Conservation (phyloP, 1,140 invertebrate species). For the Cydia pomonella region DNA sequence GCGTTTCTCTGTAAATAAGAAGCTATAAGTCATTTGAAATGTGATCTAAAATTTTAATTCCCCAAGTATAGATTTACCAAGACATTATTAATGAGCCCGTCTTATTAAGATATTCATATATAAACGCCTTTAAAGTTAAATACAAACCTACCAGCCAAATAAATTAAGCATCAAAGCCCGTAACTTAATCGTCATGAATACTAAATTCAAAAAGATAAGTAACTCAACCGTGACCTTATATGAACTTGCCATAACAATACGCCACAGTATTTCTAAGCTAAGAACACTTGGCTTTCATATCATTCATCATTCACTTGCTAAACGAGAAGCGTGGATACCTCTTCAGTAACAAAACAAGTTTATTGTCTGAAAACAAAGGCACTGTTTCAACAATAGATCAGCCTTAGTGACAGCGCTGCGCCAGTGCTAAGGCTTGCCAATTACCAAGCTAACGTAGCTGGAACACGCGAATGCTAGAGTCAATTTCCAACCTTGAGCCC, state of each 20-base stretch:
- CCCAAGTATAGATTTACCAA: conserved; percentile 11
- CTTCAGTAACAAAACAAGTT: conserved; percentile 69
- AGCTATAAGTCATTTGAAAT: conserved; percentile 23
- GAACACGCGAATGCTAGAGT: conserved; percentile 64
- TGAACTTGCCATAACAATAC: conserved; percentile 57
- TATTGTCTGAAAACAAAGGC: conserved; percentile 74
- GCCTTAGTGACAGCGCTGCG: conserved; percentile 60
- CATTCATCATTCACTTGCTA: conserved; percentile 53
- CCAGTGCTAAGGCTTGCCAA: conserved; percentile 57
- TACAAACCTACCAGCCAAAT: conserved; percentile 4
- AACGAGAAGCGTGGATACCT: conserved; percentile 44
- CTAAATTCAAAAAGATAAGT: conserved; percentile 17
- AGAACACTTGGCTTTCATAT: conserved; percentile 55
- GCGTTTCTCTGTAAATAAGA: not conserved
- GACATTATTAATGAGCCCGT: conserved; percentile 18
- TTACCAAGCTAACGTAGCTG: conserved; percentile 68
- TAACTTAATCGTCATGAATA: conserved; percentile 20
- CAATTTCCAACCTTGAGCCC: conserved; percentile 62
- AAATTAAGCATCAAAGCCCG: conserved; percentile 12
- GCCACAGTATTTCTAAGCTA: conserved; percentile 51
- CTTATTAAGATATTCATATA: conserved; percentile 30
- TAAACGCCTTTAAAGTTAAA: conserved; percentile 14
- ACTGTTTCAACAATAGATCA: conserved; percentile 48
- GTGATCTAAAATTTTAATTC: conserved; percentile 33
- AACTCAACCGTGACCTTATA: conserved; percentile 45